A percentile compares a stretch with the other conserved stretches of the same genome.
Evolutionary conservation across 2,797 vertebrate genomes (phyloP).

Genomic region (Cossypha heuglini): DNA sequence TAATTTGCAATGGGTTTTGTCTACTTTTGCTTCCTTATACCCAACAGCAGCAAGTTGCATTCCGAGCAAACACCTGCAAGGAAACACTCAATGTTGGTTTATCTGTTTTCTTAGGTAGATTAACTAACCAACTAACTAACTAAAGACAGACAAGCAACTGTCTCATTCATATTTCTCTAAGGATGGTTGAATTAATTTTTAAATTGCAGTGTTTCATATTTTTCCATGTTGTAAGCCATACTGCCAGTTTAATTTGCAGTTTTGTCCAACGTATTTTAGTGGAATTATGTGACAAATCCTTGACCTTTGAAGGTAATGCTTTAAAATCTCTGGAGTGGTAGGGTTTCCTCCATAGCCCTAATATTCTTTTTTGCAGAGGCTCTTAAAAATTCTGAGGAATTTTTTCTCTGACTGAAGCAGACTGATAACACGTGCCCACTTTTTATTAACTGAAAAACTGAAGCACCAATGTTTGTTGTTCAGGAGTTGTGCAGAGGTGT

Average conservation of each 20-base stretch:
- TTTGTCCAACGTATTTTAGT: background rate
- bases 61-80: background rate
- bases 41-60: background rate
- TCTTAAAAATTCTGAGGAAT: background rate
- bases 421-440: background rate
- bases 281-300: background rate
- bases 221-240: background rate
- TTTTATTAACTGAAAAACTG: background rate
- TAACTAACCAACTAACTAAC: background rate
- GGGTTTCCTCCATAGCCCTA: background rate
- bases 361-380: background rate
- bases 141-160: background rate
- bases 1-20: background rate
- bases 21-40: background rate
- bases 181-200: background rate
- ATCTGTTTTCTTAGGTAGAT: background rate
- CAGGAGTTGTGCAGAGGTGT: fast-evolving
- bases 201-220: background rate
- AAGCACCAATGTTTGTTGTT: background rate
- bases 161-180: background rate
- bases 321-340: background rate
- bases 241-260: background rate
- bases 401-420: background rate
- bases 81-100: background rate
- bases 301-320: background rate